A percentile compares a stretch with the other conserved stretches of the same genome.
Evolutionary conservation across 2,113 vertebrate genomes (phyloP).

Genomic region (Craseonycteris thonglongyai): DNA sequence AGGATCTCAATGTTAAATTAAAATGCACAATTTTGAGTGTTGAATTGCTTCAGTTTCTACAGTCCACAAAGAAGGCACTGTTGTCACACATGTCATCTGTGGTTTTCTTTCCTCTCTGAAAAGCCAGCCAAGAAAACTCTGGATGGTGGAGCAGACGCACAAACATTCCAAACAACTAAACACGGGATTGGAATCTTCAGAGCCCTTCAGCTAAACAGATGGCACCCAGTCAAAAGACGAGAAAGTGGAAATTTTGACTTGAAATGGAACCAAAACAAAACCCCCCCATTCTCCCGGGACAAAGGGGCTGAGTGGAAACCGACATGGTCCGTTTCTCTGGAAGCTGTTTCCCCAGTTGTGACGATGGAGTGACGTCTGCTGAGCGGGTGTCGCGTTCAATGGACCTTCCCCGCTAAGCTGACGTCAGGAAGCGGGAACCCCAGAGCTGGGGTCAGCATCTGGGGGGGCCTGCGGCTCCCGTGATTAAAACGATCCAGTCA

Average conservation of each 20-base stretch:
- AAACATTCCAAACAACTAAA: background rate
- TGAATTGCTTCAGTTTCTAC: background rate
- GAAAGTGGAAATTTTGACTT: background rate
- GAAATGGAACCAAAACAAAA: background rate
- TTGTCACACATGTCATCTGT: rapidly evolving
- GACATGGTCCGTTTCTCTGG: conserved; percentile 9
- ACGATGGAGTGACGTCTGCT: conserved; percentile 32
- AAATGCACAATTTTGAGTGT: background rate
- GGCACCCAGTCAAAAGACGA: rapidly evolving
- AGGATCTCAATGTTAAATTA: background rate
- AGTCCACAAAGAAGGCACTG: background rate
- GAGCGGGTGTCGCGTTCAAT: conserved; percentile 56
- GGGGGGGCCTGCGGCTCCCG: background rate
- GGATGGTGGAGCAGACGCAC: background rate
- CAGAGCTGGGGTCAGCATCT: conserved; percentile 41
- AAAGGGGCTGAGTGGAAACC: background rate
- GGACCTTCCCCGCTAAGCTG: conserved; percentile 68
- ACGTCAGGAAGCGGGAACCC: conserved; percentile 38
- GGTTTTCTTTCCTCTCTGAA: background rate
- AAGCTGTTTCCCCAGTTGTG: background rate
- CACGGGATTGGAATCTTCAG: background rate
- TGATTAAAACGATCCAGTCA: conserved; percentile 64
- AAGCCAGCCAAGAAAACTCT: background rate
- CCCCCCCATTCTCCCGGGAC: background rate
- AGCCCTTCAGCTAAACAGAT: background rate